Conservation (phyloP, 1,140 invertebrate species). For the Nasonia vitripennis region DNA sequence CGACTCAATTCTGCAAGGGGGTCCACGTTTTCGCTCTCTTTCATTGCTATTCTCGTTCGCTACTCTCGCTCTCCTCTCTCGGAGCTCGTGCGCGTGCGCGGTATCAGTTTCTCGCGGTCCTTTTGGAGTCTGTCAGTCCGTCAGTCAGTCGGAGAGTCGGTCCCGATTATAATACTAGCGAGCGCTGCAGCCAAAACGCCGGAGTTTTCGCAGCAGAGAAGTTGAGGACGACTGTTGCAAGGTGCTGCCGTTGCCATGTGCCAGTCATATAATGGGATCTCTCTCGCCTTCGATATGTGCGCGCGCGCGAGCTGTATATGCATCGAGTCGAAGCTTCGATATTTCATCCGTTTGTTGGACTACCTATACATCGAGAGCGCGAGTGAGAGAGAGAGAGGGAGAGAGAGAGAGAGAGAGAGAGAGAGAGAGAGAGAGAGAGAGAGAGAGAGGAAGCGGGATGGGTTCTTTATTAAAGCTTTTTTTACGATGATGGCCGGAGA, state of each 20-base stretch:
- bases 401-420: not conserved
- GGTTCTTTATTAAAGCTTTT: conserved; percentile 37
- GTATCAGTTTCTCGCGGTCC: conserved; percentile 37
- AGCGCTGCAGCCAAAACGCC: not conserved
- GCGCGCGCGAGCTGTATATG: not conserved
- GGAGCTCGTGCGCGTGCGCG: not conserved
- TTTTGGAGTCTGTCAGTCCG: conserved; percentile 64
- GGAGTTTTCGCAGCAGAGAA: not conserved
- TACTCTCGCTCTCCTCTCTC: not conserved
- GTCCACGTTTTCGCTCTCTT: conserved; percentile 50
- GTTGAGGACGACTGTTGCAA: conserved; percentile 36
- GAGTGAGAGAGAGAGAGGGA: not conserved
- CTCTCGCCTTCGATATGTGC: not conserved
- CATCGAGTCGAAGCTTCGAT: conserved; percentile 3
- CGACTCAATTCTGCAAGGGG: conserved; percentile 40
- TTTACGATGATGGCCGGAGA: conserved; percentile 21
- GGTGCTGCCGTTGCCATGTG: conserved; percentile 60
- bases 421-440: not conserved
- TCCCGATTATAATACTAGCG: conserved; percentile 64
- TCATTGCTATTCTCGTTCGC: conserved; percentile 28
- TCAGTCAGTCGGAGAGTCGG: conserved; percentile 61
- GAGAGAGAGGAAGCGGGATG: not conserved
- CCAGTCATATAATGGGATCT: conserved; percentile 52
- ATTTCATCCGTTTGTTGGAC: conserved; percentile 35
- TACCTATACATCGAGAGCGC: not conserved